A percentile compares a stretch with the other conserved stretches of the same genome.
Evolutionary conservation across 2,113 vertebrate species (phyloP).

Genomic region (Podilymbus podiceps): DNA sequence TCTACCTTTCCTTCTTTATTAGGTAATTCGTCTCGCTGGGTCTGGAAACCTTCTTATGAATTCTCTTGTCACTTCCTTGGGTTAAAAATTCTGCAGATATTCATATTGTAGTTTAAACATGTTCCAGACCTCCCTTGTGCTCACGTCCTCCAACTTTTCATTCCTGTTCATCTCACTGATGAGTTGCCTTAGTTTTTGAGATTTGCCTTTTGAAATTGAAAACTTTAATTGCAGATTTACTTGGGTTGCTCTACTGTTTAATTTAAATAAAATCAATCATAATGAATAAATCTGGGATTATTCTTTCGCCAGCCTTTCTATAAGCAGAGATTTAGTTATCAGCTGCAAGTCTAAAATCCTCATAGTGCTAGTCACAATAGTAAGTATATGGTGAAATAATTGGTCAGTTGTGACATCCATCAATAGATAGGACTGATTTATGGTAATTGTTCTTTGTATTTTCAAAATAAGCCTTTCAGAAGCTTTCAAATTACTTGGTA

Average conservation of each 20-base stretch:
- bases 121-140: constrained; percentile 42
- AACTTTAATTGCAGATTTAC: constrained; percentile 34
- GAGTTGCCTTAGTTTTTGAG: constrained; percentile 18
- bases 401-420: not conserved
- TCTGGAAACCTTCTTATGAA: constrained; percentile 54
- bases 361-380: not conserved
- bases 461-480: not conserved
- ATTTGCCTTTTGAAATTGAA: constrained; percentile 51
- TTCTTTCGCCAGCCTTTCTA: not conserved
- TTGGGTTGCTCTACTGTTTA: not conserved
- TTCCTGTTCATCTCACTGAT: constrained; percentile 24
- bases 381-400: not conserved
- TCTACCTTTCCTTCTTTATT: constrained; percentile 40
- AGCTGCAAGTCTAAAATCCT: not conserved
- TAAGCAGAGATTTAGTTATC: not conserved
- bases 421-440: not conserved
- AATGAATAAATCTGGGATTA: constrained; percentile 25
- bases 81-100: constrained; percentile 30
- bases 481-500: not conserved
- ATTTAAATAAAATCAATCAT: constrained; percentile 41
- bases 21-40: constrained; percentile 25
- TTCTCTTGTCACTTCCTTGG: constrained; percentile 45
- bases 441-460: not conserved
- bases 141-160: not conserved
- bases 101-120: constrained; percentile 24